Conservation (phyloP, 35 echinoderm and acorn worm genomes). For the Strongylocentrotus purpuratus region DNA sequence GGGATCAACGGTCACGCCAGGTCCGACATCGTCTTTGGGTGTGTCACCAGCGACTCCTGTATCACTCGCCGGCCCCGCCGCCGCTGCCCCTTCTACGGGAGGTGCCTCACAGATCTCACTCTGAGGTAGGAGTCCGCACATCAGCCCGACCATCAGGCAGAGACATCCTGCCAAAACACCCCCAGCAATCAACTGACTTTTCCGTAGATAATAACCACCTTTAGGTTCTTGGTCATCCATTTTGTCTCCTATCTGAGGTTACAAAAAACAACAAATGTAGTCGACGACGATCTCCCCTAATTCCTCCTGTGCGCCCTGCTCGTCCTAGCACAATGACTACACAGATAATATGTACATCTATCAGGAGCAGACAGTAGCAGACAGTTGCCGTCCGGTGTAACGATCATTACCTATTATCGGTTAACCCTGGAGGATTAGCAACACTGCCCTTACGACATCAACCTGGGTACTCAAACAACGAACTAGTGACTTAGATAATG, state of each 20-base stretch:
- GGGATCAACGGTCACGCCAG: neutral
- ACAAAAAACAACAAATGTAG: neutral
- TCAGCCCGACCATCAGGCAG: constrained; percentile 59
- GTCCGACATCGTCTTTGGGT: neutral
- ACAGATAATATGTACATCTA: neutral
- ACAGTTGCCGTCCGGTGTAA: neutral
- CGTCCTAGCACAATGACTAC: neutral
- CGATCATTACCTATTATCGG: neutral
- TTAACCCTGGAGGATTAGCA: neutral
- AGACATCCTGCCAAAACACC: constrained; percentile 42
- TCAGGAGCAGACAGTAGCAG: neutral
- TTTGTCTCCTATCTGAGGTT: neutral
- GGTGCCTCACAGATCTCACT: constrained; percentile 44
- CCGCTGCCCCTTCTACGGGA: constrained; percentile 27
- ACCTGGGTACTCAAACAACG: neutral
- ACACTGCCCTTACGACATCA: neutral
- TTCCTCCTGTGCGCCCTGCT: neutral
- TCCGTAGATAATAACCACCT: constrained; percentile 15
- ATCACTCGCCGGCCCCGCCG: neutral
- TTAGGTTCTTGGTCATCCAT: neutral
- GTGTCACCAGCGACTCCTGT: neutral
- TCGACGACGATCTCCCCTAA: neutral
- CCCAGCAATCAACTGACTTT: constrained; percentile 58
- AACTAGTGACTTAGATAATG: neutral
- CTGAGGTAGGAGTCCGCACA: constrained; percentile 67